These are phyloP conservation scores for Brachyrhaphis roseni DNA, from an alignment of 2,797 vertebrate species.

Conservation along the genomic window DNA sequence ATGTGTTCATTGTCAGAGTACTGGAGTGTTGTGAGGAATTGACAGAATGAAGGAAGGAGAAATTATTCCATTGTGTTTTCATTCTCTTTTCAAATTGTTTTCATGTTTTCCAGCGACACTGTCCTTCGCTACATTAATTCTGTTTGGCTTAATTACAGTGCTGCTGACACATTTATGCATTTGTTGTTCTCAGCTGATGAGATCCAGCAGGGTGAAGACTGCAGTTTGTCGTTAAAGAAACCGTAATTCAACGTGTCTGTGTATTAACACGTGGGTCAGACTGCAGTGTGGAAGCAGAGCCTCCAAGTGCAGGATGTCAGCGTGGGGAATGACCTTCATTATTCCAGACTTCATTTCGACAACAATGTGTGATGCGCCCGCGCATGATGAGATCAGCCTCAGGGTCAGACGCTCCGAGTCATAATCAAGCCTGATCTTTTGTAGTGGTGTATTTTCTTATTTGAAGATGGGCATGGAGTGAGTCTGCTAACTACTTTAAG, in stretches of 20 bases:
- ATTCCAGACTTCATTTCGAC: constrained; percentile 12
- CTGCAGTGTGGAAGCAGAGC: constrained; percentile 2
- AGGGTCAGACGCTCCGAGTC: constrained; percentile 8
- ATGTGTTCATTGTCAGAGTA: not conserved
- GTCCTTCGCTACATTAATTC: constrained; percentile 12
- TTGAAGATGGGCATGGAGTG: not conserved
- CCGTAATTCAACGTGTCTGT: constrained; percentile 2
- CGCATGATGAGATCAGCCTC: constrained; percentile 15
- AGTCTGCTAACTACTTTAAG: not conserved
- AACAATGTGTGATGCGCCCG: constrained; percentile 20
- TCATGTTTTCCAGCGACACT: constrained; percentile 13
- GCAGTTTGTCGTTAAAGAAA: constrained; percentile 6
- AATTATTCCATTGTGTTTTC: not conserved
- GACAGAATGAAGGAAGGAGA: not conserved
- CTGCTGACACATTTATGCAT: not conserved
- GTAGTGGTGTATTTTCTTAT: constrained; percentile 7
- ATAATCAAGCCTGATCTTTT: constrained; percentile 8
- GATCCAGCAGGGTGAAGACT: constrained; percentile 5
- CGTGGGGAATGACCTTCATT: constrained; percentile 28
- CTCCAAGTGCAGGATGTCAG: not conserved
- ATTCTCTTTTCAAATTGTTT: constrained; percentile 1
- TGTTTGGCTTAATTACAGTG: constrained; percentile 9
- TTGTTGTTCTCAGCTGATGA: not conserved
- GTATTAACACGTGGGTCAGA: not conserved
- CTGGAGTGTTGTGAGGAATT: not conserved